Evolutionary conservation across 2,797 vertebrate genomes (phyloP).

Genomic region (Zenarchopterus dispar): DNA sequence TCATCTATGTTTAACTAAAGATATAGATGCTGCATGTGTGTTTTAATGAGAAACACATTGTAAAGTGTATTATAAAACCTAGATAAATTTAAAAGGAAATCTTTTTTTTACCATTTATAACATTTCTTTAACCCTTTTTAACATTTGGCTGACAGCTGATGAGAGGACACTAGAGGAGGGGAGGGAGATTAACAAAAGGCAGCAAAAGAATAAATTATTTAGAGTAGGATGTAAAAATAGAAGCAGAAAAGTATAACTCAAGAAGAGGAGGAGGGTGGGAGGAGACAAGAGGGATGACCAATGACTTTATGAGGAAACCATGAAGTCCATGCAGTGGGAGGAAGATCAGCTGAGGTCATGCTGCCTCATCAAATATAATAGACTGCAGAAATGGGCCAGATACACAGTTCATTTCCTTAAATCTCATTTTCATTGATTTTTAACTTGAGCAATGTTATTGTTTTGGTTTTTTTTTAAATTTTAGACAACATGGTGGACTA

Average conservation of each 20-base stretch:
- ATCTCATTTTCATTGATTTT: slow-evolving; percentile 63
- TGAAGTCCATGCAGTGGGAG: slow-evolving; percentile 21
- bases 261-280: slow-evolving; percentile 7
- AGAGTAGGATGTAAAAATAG: slow-evolving; percentile 39
- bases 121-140: slow-evolving; percentile 15
- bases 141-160: slow-evolving; percentile 33
- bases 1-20: too few relatives aligned
- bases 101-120: too few relatives aligned
- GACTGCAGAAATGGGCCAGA: slow-evolving; percentile 41
- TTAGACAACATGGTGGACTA: slow-evolving; percentile 16
- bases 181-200: slow-evolving; percentile 8
- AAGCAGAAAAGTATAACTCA: slow-evolving; percentile 21
- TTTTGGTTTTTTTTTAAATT: not conserved
- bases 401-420: slow-evolving; percentile 57
- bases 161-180: slow-evolving; percentile 16
- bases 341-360: slow-evolving; percentile 35
- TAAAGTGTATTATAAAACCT: too few relatives aligned
- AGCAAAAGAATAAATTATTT: slow-evolving; percentile 26
- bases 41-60: too few relatives aligned
- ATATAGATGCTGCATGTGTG: too few relatives aligned
- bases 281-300: slow-evolving; percentile 3
- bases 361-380: slow-evolving; percentile 46
- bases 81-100: too few relatives aligned
- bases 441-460: not conserved
- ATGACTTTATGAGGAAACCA: slow-evolving; percentile 35